A percentile compares a stretch with the other conserved stretches of the same genome.
Evolutionary conservation across 1,140 invertebrate species (phyloP).

Genomic region (Camponotus vicinus): DNA sequence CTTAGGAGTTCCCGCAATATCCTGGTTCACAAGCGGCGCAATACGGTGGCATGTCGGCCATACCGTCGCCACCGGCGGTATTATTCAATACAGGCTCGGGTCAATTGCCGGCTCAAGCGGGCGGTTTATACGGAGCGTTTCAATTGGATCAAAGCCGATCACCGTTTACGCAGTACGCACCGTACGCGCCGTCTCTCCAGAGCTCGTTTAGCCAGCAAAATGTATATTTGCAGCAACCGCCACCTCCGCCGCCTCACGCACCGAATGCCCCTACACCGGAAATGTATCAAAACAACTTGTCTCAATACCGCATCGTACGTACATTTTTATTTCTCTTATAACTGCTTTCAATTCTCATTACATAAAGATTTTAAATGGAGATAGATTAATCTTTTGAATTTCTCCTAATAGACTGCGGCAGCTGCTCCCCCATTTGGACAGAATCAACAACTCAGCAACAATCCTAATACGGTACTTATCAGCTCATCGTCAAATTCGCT

Average conservation of each 20-base stretch:
- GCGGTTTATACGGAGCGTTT: conserved; percentile 92
- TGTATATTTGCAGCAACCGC: conserved; percentile 89
- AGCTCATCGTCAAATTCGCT: conserved; percentile 95
- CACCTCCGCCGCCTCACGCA: conserved; percentile 84
- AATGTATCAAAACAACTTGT: conserved; percentile 92
- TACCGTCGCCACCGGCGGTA: conserved; percentile 93
- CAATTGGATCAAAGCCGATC: conserved; percentile 89
- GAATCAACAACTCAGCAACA: conserved; percentile 92
- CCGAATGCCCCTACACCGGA: conserved; percentile 89
- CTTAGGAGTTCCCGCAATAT: conserved; percentile 84
- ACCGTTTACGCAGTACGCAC: conserved; percentile 90
- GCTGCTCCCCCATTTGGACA: conserved; percentile 90
- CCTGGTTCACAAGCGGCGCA: conserved; percentile 87
- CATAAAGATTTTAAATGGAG: background rate
- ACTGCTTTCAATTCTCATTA: background rate
- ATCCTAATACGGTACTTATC: conserved; percentile 95
- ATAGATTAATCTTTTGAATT: conserved; percentile 18
- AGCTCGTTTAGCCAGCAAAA: conserved; percentile 90
- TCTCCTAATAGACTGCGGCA: conserved; percentile 85
- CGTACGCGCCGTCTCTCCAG: conserved; percentile 86
- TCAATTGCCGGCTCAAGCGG: conserved; percentile 90
- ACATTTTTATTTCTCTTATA: conserved; percentile 36
- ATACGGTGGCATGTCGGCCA: conserved; percentile 92
- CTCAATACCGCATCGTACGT: conserved; percentile 91
- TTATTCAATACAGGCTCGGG: conserved; percentile 92